phyloP scores from a whole-genome alignment of 1,140 invertebrate species.

The Mercenaria mercenaria region DNA sequence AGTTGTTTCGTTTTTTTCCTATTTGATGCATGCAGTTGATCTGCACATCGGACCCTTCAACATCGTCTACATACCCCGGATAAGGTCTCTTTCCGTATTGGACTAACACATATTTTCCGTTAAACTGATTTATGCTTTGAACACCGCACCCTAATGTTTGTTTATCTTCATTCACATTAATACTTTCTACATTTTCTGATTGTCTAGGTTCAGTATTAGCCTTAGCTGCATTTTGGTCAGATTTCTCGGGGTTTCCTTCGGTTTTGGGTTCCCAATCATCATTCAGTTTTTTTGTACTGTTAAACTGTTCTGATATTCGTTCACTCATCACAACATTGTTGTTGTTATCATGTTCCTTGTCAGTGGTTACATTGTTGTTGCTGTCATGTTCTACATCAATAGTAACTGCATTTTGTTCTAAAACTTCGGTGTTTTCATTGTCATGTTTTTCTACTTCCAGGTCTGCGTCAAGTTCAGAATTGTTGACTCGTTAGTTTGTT shows the following conservation, averaged over 20 bases:
- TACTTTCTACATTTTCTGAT: too few species aligned
- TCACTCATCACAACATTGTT: too few species aligned
- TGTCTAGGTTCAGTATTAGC: too few species aligned
- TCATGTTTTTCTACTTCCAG: too few species aligned
- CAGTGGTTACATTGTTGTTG: not conserved
- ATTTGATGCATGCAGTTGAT: conserved; percentile 10
- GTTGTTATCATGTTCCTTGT: not conserved
- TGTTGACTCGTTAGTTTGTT: too few species aligned
- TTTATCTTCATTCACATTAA: too few species aligned
- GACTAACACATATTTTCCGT: not conserved
- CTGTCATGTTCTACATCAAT: not conserved
- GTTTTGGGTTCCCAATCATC: too few species aligned
- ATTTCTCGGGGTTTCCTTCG: too few species aligned
- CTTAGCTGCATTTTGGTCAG: too few species aligned
- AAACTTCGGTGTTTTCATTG: not conserved
- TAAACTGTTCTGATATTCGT: not conserved
- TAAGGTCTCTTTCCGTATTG: not conserved
- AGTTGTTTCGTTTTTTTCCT: not conserved
- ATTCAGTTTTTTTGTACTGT: not conserved
- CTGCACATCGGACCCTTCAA: not conserved
- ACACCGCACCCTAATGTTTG: too few species aligned
- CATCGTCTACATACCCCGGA: not conserved
- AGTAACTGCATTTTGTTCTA: not conserved
- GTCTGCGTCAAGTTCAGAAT: not conserved
- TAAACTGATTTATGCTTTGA: not conserved